These are phyloP conservation scores for Pterostichus madidus DNA, from an alignment of 2,888 invertebrate species.

Conservation along the genomic window DNA sequence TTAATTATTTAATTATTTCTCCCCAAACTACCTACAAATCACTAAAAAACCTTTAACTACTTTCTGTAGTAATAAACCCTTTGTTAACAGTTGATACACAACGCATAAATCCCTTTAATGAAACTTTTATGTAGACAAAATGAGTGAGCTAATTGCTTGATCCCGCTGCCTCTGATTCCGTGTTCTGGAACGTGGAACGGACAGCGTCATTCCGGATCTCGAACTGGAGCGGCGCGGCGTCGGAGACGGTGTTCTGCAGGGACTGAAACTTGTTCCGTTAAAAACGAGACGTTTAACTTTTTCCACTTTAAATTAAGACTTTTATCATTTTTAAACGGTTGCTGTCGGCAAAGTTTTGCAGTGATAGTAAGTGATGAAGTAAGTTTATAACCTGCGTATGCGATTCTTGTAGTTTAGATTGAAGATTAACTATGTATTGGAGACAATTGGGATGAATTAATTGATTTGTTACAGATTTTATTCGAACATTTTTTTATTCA, in stretches of 20 bases:
- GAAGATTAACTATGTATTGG: no score
- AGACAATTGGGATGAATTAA: no score
- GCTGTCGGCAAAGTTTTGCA: constrained; percentile 56
- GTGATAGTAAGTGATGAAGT: constrained; percentile 38
- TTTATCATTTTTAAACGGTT: constrained; percentile 66
- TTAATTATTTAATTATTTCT: background rate
- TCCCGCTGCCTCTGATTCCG: constrained; percentile 6
- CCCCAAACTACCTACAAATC: background rate
- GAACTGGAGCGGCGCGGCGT: background rate
- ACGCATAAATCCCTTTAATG: constrained; percentile 40
- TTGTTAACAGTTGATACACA: constrained; percentile 46
- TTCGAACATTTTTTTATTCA: no score
- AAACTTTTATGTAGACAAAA: constrained; percentile 36
- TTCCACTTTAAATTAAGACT: constrained; percentile 69
- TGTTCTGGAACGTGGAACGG: constrained; percentile 1
- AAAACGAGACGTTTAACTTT: constrained; percentile 67
- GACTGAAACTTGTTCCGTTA: constrained; percentile 30
- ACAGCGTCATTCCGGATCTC: background rate
- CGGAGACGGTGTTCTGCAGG: background rate
- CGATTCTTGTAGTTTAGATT: no score
- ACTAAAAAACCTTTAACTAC: background rate
- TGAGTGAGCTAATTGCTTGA: constrained; percentile 54
- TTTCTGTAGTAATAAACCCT: background rate
- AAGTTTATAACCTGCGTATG: background rate
- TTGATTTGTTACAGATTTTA: no score